Evolutionary conservation across 2,888 invertebrate genomes (phyloP).

Genomic region (Petrolisthes cinctipes): DNA sequence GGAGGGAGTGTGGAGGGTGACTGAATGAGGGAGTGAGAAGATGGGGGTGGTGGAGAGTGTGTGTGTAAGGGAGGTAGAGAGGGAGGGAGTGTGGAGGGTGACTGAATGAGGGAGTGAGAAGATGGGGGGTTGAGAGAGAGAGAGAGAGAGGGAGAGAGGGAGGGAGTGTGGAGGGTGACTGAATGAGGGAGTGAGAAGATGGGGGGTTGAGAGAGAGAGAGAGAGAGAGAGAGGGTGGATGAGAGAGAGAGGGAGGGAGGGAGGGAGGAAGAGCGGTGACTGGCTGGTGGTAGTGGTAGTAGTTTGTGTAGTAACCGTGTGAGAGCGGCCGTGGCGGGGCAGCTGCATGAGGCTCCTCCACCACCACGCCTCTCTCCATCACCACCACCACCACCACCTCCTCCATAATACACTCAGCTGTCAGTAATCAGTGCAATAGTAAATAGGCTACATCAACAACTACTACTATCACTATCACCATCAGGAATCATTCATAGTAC

Average conservation of each 20-base stretch:
- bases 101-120: background rate
- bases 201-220: constrained; percentile 15
- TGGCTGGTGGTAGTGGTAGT: constrained; percentile 32
- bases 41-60: background rate
- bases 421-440: background rate
- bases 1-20: background rate
- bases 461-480: background rate
- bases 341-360: constrained; percentile 30
- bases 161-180: constrained; percentile 8
- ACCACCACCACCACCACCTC: constrained; percentile 20
- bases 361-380: constrained; percentile 14
- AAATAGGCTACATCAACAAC: background rate
- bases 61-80: background rate
- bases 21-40: background rate
- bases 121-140: constrained; percentile 20
- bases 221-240: constrained; percentile 13
- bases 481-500: background rate
- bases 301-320: constrained; percentile 55
- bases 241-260: constrained; percentile 14
- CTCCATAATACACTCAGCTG: background rate
- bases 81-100: background rate
- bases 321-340: constrained; percentile 57
- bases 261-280: constrained; percentile 22
- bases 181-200: constrained; percentile 15
- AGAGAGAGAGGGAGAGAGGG: constrained; percentile 20